Conservation (phyloP, 2,888 invertebrate species). For the Encarsia formosa region DNA sequence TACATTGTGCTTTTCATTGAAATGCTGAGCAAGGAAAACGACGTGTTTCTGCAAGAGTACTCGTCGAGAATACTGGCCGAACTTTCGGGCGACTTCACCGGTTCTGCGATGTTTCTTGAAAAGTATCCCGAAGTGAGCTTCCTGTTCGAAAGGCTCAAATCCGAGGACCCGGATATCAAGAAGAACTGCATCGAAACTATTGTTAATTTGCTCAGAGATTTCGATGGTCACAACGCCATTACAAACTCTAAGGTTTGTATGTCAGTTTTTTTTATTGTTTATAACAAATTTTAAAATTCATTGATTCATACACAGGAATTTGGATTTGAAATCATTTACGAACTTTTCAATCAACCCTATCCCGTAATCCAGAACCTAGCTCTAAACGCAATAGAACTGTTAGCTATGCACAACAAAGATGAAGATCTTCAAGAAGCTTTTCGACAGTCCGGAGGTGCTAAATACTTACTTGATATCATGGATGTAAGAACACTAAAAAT, state of each 20-base stretch:
- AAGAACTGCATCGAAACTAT: slow-evolving; percentile 58
- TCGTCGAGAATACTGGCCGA: slow-evolving; percentile 55
- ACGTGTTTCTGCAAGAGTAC: slow-evolving; percentile 56
- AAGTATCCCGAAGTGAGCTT: slow-evolving; percentile 52
- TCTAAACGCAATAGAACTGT: slow-evolving; percentile 52
- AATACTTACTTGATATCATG: slow-evolving; percentile 54
- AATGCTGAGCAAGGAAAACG: slow-evolving; percentile 52
- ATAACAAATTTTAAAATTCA: neutral
- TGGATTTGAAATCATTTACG: slow-evolving; percentile 53
- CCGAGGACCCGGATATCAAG: slow-evolving; percentile 58
- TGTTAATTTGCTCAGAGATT: slow-evolving; percentile 55
- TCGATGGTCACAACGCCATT: slow-evolving; percentile 52
- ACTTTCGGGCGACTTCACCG: slow-evolving; percentile 54
- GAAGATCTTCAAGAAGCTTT: slow-evolving; percentile 54
- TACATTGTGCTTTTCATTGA: slow-evolving; percentile 52
- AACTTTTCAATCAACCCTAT: slow-evolving; percentile 54
- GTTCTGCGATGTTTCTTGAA: slow-evolving; percentile 51
- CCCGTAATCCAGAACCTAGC: slow-evolving; percentile 55
- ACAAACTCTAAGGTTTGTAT: slow-evolving; percentile 31
- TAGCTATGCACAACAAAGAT: slow-evolving; percentile 54
- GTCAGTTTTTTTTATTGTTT: slow-evolving; percentile 4
- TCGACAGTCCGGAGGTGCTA: slow-evolving; percentile 53
- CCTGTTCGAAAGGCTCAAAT: slow-evolving; percentile 54
- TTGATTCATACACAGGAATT: slow-evolving; percentile 47
- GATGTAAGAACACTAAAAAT: slow-evolving; percentile 47